These are phyloP conservation scores for Sialis fuliginosa DNA, from an alignment of 2,888 invertebrate species.

Conservation along the genomic window DNA sequence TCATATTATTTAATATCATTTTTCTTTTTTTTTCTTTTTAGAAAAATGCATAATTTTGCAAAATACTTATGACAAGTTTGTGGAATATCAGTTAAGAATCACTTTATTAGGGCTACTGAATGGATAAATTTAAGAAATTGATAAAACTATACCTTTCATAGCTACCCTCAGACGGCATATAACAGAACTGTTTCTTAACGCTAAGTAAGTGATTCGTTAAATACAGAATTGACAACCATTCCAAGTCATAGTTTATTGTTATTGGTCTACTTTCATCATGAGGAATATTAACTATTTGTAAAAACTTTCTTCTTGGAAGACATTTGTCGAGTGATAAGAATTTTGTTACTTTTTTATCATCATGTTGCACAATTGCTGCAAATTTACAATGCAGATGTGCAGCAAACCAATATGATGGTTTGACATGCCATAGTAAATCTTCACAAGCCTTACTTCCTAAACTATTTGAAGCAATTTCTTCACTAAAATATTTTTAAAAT, in stretches of 20 bases:
- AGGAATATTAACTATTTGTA: slow-evolving; percentile 57
- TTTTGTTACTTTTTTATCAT: slow-evolving; percentile 38
- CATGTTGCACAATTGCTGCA: slow-evolving; percentile 69
- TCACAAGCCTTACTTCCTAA: slow-evolving; percentile 80
- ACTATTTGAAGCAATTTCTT: slow-evolving; percentile 61
- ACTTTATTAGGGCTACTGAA: neutral
- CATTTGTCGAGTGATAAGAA: slow-evolving; percentile 96
- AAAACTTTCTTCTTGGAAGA: slow-evolving; percentile 69
- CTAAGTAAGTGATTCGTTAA: slow-evolving; percentile 77
- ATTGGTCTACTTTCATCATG: slow-evolving; percentile 35
- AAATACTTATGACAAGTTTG: neutral
- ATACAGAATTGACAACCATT: slow-evolving; percentile 81
- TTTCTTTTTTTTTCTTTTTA: neutral
- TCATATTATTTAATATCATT: too few species aligned
- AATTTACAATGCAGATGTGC: slow-evolving; percentile 97
- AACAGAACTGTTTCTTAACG: slow-evolving; percentile 46
- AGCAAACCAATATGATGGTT: slow-evolving; percentile 89
- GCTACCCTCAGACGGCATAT: slow-evolving; percentile 67
- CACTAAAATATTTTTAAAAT: slow-evolving; percentile 29
- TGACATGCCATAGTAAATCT: slow-evolving; percentile 59
- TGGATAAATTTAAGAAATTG: neutral
- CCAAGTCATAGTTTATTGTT: slow-evolving; percentile 62
- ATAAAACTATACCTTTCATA: slow-evolving; percentile 35
- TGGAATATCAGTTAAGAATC: neutral
- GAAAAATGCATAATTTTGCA: neutral